Conservation (phyloP, 2,797 vertebrate genomes). For the Mergus octosetaceus region DNA sequence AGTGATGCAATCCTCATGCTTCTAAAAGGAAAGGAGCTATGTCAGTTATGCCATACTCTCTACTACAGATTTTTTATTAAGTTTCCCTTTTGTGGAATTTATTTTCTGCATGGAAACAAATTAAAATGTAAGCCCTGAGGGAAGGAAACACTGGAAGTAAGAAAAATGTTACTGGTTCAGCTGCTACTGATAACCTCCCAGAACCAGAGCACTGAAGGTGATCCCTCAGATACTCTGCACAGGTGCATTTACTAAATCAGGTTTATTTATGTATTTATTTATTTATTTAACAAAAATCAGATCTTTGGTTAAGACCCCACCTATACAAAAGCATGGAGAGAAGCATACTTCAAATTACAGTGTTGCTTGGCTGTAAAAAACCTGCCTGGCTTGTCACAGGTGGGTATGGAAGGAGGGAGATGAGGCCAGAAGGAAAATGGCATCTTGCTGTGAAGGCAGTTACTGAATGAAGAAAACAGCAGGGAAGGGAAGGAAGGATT, state of each 20-base stretch:
- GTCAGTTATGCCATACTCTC: not conserved
- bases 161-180: not conserved
- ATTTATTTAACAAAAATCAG: not conserved
- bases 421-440: not conserved
- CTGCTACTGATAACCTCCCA: not conserved
- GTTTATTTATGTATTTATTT: too few relatives aligned
- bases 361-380: not conserved
- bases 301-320: not conserved
- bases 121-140: not conserved
- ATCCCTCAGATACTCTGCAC: not conserved
- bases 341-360: not conserved
- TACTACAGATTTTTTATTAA: not conserved
- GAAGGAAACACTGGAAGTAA: not conserved
- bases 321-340: not conserved
- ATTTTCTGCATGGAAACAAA: not conserved
- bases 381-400: not conserved
- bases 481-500: rapidly evolving
- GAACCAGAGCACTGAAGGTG: not conserved
- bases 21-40: not conserved
- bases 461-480: not conserved
- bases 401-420: not conserved
- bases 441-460: not conserved
- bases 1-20: not conserved
- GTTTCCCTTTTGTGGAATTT: not conserved
- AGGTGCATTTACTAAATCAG: too few relatives aligned